A percentile compares a stretch with the other conserved stretches of the same genome.
Conservation (phyloP, 2,113 vertebrate genomes). For the Eretmochelys imbricata region DNA sequence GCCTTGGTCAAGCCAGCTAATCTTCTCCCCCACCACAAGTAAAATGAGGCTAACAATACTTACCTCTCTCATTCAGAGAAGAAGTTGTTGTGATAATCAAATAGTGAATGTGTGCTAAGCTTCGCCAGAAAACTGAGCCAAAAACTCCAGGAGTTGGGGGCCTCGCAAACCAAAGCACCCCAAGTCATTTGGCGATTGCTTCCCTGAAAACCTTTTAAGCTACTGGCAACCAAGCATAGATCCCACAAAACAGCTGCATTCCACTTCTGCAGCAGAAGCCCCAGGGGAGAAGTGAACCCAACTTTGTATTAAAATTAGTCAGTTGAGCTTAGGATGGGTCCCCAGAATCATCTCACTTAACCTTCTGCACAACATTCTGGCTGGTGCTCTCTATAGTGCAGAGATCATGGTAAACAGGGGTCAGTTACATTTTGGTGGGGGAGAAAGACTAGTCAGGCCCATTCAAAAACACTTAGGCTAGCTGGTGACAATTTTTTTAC, state of each 20-base stretch:
- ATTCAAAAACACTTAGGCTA: fast-evolving
- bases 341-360: not conserved
- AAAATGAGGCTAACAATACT: too few relatives aligned
- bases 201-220: not conserved
- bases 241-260: not conserved
- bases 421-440: not conserved
- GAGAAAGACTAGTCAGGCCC: fast-evolving
- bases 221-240: not conserved
- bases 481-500: not conserved
- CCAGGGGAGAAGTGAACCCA: not conserved
- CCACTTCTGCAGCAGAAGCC: not conserved
- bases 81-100: not conserved
- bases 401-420: not conserved
- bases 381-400: not conserved
- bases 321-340: not conserved
- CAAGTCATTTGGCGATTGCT: not conserved
- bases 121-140: not conserved
- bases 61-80: not conserved
- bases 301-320: not conserved
- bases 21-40: too few relatives aligned
- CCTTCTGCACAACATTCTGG: not conserved
- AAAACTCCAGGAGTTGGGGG: too few relatives aligned
- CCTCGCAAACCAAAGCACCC: too few relatives aligned
- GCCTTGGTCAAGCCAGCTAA: not conserved
- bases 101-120: not conserved